phyloP scores from a whole-genome alignment of 2,888 invertebrate genomes.

The Luffia ferchaultella region DNA sequence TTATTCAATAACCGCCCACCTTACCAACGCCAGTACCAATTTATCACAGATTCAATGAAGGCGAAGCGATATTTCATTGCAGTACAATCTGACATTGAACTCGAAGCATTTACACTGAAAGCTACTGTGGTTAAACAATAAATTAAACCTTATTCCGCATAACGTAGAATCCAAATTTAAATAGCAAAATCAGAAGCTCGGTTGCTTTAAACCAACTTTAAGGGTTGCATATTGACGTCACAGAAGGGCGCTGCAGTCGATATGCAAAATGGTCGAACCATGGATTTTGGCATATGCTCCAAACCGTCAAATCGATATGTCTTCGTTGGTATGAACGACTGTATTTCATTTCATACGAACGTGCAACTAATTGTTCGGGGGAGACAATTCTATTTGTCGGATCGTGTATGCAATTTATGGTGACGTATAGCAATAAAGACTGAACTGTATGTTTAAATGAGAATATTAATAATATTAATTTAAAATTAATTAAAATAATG shows the following conservation, averaged over 20 bases:
- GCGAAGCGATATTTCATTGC: slow-evolving; percentile 61
- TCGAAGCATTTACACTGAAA: slow-evolving; percentile 2
- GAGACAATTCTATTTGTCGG: neutral
- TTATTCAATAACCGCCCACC: slow-evolving; percentile 58
- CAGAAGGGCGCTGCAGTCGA: slow-evolving; percentile 54
- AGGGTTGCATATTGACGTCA: slow-evolving; percentile 60
- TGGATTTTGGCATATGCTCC: slow-evolving; percentile 66
- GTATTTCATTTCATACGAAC: slow-evolving; percentile 46
- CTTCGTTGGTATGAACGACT: slow-evolving; percentile 44
- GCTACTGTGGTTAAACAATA: neutral
- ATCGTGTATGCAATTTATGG: no score
- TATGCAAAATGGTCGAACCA: slow-evolving; percentile 61
- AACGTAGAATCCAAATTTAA: slow-evolving; percentile 22
- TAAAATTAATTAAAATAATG: neutral
- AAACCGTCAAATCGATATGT: slow-evolving; percentile 48
- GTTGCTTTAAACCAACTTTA: slow-evolving; percentile 18
- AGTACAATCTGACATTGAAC: slow-evolving; percentile 44
- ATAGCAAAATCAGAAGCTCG: slow-evolving; percentile 21
- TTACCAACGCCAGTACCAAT: slow-evolving; percentile 47
- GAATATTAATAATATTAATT: no score
- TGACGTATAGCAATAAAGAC: no score
- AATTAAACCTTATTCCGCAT: slow-evolving; percentile 21
- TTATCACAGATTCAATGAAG: slow-evolving; percentile 64
- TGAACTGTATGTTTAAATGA: no score
- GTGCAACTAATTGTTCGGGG: slow-evolving; percentile 4